A percentile compares a stretch with the other conserved stretches of the same genome.
phyloP scores from a whole-genome alignment of 2,888 invertebrate genomes.

The Dexiosoma caninum region DNA sequence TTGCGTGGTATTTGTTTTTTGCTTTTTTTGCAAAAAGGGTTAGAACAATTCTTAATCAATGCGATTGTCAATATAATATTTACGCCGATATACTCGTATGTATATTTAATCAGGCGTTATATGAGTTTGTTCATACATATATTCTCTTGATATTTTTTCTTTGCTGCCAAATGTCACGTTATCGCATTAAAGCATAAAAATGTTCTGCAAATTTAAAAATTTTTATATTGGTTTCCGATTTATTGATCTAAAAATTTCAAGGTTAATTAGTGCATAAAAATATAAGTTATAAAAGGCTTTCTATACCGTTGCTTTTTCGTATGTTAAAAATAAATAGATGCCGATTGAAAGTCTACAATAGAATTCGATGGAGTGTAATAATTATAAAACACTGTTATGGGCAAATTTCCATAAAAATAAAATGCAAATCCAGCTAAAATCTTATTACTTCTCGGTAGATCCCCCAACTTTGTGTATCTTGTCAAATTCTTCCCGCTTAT shows the following conservation, averaged over 20 bases:
- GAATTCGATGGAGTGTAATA: too few species aligned
- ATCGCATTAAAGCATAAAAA: constrained; percentile 50
- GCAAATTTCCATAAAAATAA: too few species aligned
- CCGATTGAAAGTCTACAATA: too few species aligned
- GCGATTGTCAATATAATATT: background rate
- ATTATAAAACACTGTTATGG: too few species aligned
- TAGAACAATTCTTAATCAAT: too few species aligned
- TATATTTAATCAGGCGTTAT: constrained; percentile 47
- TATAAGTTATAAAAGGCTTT: background rate
- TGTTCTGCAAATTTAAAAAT: background rate
- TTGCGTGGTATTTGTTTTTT: background rate
- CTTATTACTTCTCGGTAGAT: too few species aligned
- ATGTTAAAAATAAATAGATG: too few species aligned
- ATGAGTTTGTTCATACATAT: constrained; percentile 28
- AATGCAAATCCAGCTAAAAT: too few species aligned
- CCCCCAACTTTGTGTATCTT: too few species aligned
- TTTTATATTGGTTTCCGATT: background rate
- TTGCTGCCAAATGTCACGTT: constrained; percentile 43
- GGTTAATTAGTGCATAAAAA: constrained; percentile 20
- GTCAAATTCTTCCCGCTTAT: too few species aligned
- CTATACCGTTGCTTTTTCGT: too few species aligned
- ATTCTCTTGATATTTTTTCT: background rate
- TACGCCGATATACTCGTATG: constrained; percentile 24
- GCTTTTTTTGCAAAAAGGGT: constrained; percentile 36
- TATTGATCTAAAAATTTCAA: constrained; percentile 44